A percentile compares a stretch with the other conserved stretches of the same genome.
Evolutionary conservation across 2,888 invertebrate genomes (phyloP).

Genomic region (Mimas tiliae): DNA sequence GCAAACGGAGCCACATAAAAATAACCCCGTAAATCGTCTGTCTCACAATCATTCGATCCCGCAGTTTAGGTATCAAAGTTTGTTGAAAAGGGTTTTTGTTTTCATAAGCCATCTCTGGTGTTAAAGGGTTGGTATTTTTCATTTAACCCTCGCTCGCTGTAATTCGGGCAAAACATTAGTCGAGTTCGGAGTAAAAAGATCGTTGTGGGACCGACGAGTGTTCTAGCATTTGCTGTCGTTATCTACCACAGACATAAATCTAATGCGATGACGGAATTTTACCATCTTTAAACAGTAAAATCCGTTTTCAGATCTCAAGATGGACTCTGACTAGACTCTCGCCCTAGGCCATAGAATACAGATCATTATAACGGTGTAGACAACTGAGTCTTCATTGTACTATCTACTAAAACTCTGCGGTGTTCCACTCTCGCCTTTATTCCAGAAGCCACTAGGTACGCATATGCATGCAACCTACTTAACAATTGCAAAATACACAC

Average conservation of each 20-base stretch:
- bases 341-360: no score
- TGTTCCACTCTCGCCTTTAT: no score
- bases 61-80: slow-evolving; percentile 35
- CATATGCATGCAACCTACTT: no score
- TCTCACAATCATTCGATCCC: slow-evolving; percentile 1
- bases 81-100: slow-evolving; percentile 38
- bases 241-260: neutral
- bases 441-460: no score
- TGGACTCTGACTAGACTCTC: no score
- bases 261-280: neutral
- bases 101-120: slow-evolving; percentile 40
- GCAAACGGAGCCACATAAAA: neutral
- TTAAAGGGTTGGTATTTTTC: slow-evolving; percentile 43
- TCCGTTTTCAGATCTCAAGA: no score
- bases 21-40: neutral
- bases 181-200: slow-evolving; percentile 13
- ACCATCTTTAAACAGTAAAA: neutral
- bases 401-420: no score
- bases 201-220: slow-evolving; percentile 1
- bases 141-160: slow-evolving; percentile 34
- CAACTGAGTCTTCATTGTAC: no score
- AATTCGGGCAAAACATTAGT: slow-evolving; percentile 13
- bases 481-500: no score
- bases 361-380: no score
- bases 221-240: neutral